These are phyloP conservation scores for Lycocerus yunnanus DNA, from an alignment of 2,888 invertebrate species.

Conservation along the genomic window DNA sequence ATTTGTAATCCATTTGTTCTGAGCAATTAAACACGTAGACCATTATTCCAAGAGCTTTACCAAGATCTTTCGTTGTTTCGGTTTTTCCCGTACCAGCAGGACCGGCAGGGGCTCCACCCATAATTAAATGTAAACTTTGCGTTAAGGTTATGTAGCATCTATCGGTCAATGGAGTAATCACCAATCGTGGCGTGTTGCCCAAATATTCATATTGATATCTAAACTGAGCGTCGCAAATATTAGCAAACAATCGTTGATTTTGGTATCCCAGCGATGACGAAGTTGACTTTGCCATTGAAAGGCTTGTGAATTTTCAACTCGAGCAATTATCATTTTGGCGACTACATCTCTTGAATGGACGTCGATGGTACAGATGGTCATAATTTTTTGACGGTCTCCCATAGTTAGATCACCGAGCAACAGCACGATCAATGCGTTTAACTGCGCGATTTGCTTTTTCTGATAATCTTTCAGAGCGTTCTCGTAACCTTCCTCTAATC, in stretches of 20 bases:
- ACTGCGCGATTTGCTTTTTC: conserved; percentile 82
- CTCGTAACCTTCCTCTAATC: conserved; percentile 92
- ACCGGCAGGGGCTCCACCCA: conserved; percentile 96
- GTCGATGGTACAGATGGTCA: conserved; percentile 95
- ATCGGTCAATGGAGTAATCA: conserved; percentile 93
- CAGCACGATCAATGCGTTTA: conserved; percentile 81
- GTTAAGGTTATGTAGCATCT: conserved; percentile 95
- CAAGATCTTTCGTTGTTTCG: conserved; percentile 95
- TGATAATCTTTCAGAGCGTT: conserved; percentile 91
- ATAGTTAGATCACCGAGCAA: conserved; percentile 80
- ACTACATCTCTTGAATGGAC: conserved; percentile 95
- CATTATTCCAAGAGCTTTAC: conserved; percentile 92
- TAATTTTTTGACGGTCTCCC: conserved; percentile 91
- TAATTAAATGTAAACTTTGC: conserved; percentile 78
- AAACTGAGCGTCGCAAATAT: conserved; percentile 95
- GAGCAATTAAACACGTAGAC: conserved; percentile 47
- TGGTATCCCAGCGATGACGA: conserved; percentile 81
- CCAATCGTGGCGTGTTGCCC: conserved; percentile 90
- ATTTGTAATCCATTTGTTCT: conserved; percentile 49
- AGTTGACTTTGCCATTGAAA: conserved; percentile 94
- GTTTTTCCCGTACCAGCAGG: conserved; percentile 97
- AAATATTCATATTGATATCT: conserved; percentile 91
- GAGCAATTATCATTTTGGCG: conserved; percentile 79
- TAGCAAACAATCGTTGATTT: conserved; percentile 83
- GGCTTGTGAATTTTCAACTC: conserved; percentile 77